Evolutionary conservation across 2,113 vertebrate species (phyloP).

Genomic region (Tichodroma muraria): DNA sequence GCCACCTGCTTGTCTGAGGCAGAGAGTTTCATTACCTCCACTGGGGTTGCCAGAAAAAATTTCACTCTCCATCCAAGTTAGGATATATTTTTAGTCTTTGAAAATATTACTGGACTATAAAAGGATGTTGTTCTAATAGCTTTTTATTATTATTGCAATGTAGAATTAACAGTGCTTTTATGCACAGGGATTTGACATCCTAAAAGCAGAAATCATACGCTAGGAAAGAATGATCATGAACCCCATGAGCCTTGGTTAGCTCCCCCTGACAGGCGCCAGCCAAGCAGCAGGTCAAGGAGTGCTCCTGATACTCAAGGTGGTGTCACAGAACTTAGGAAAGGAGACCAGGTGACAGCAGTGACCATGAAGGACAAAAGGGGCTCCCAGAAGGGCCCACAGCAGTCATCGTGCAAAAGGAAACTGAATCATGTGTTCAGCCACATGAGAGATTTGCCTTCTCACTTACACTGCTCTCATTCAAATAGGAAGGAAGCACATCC

Average conservation of each 20-base stretch:
- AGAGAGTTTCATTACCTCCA: not conserved
- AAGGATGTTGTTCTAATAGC: not conserved
- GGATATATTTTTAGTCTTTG: conserved; percentile 47
- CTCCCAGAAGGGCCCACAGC: not conserved
- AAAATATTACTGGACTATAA: conserved; percentile 7
- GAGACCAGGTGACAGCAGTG: not conserved
- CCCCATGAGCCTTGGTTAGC: not conserved
- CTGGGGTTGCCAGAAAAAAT: not conserved
- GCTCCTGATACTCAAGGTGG: rapidly evolving
- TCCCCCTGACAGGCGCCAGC: rapidly evolving
- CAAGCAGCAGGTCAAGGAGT: not conserved
- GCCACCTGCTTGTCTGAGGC: conserved; percentile 25
- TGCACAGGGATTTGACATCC: not conserved
- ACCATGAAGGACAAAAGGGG: not conserved
- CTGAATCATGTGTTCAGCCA: not conserved
- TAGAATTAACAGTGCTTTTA: not conserved
- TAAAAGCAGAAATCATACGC: not conserved
- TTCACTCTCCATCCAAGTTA: not conserved
- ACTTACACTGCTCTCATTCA: not conserved
- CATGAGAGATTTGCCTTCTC: not conserved
- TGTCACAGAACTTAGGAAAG: not conserved
- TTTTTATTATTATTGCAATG: not conserved
- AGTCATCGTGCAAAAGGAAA: not conserved
- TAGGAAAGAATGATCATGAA: not conserved
- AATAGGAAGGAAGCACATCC: not conserved